These are phyloP conservation scores for Spatula clypeata DNA, from an alignment of 2,797 vertebrate genomes.

Conservation along the genomic window DNA sequence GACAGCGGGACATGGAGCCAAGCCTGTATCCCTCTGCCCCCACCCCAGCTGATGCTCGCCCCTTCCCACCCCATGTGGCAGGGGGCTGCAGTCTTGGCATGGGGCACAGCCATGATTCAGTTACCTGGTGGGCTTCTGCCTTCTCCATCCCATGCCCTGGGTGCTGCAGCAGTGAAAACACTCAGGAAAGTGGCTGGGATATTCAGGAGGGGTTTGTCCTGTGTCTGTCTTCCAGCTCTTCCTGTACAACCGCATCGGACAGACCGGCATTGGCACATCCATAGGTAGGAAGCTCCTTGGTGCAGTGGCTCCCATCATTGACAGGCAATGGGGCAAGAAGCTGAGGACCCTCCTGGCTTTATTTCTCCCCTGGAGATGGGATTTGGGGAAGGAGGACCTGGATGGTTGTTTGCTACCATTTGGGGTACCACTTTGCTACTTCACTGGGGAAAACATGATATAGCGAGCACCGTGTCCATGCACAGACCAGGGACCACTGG, in stretches of 20 bases:
- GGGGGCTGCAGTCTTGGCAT: background rate
- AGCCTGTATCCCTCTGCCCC: background rate
- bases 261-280: slow-evolving; percentile 75
- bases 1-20: background rate
- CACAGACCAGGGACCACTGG: fast-evolving
- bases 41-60: fast-evolving
- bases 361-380: background rate
- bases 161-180: fast-evolving
- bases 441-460: fast-evolving
- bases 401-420: background rate
- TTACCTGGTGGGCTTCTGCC: background rate
- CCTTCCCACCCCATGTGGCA: fast-evolving
- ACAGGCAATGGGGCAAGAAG: background rate
- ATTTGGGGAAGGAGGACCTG: background rate
- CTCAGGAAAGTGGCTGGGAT: background rate
- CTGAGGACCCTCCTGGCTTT: background rate
- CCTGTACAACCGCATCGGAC: slow-evolving; percentile 83
- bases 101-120: background rate
- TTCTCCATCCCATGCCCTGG: background rate
- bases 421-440: background rate
- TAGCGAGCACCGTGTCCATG: fast-evolving
- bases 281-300: slow-evolving; percentile 72
- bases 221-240: slow-evolving; percentile 80
- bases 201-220: background rate
- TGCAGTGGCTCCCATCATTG: fast-evolving